These are phyloP conservation scores for Drosophila insularis DNA, from an alignment of 1,140 invertebrate species.

Conservation along the genomic window DNA sequence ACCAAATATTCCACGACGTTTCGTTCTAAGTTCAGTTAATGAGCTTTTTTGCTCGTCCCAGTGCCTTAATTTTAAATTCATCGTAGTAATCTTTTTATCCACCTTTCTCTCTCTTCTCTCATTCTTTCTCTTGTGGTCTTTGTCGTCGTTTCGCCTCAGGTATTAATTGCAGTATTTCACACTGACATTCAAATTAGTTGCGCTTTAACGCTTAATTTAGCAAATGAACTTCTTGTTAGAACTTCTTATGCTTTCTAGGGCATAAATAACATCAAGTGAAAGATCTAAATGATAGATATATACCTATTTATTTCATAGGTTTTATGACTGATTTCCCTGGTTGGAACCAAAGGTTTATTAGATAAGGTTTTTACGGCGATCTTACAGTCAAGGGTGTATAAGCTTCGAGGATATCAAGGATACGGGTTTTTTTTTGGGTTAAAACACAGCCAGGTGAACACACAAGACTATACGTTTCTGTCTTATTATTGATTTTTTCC, in stretches of 20 bases:
- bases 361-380: too few species aligned
- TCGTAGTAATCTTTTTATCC: neutral
- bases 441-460: neutral
- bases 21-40: neutral
- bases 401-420: too few species aligned
- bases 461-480: neutral
- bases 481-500: constrained; percentile 4
- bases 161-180: constrained; percentile 8
- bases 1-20: neutral
- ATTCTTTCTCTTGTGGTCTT: neutral
- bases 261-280: neutral
- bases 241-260: neutral
- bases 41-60: neutral
- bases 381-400: too few species aligned
- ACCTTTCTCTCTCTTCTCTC: neutral
- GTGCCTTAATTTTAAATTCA: constrained; percentile 3
- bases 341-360: too few species aligned
- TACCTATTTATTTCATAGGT: too few species aligned
- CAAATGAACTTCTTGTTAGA: constrained; percentile 8
- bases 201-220: constrained; percentile 9
- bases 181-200: constrained; percentile 10
- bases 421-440: neutral
- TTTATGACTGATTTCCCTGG: too few species aligned
- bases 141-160: neutral
- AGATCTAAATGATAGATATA: neutral